Percentiles rank a stretch among this genome's conserved stretches.
Evolutionary conservation across 2,888 invertebrate genomes (phyloP).

Genomic region (Harmothoe impar): DNA sequence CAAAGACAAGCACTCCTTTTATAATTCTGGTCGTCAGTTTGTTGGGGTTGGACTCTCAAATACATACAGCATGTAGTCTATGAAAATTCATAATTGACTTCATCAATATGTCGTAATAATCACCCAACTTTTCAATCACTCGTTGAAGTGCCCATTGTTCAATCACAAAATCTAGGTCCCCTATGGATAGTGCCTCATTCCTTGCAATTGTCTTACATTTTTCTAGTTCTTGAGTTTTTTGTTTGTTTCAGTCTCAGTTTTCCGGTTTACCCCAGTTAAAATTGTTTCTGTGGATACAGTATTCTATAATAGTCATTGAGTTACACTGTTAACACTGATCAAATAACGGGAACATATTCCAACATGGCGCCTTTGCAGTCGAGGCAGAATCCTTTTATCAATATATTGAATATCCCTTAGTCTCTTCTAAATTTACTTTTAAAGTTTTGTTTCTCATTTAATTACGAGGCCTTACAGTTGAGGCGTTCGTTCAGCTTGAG

Average conservation of each 20-base stretch:
- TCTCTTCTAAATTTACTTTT: not conserved
- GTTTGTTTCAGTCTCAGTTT: constrained; percentile 15
- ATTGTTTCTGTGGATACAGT: constrained; percentile 44
- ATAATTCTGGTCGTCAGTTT: not conserved
- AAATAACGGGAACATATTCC: constrained; percentile 41
- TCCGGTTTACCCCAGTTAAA: constrained; percentile 37
- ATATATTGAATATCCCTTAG: constrained; percentile 2
- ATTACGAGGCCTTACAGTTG: constrained; percentile 35
- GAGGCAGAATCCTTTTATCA: not conserved
- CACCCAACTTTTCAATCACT: constrained; percentile 26
- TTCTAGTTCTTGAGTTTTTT: not conserved
- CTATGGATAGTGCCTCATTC: not conserved
- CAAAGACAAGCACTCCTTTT: not conserved
- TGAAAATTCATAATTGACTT: not conserved
- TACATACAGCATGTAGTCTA: constrained; percentile 19
- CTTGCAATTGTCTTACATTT: not conserved
- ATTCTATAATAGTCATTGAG: constrained; percentile 37
- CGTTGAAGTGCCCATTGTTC: not conserved
- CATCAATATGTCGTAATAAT: not conserved
- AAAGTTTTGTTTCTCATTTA: constrained; percentile 3
- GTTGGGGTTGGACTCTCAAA: constrained; percentile 11
- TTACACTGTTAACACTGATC: constrained; percentile 60
- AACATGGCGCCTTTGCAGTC: constrained; percentile 40
- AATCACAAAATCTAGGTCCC: not conserved
- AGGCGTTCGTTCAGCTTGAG: not conserved